Base-by-base conservation (phyloP, 2,113 vertebrate genomes). In the Silurus asotus region DNA sequence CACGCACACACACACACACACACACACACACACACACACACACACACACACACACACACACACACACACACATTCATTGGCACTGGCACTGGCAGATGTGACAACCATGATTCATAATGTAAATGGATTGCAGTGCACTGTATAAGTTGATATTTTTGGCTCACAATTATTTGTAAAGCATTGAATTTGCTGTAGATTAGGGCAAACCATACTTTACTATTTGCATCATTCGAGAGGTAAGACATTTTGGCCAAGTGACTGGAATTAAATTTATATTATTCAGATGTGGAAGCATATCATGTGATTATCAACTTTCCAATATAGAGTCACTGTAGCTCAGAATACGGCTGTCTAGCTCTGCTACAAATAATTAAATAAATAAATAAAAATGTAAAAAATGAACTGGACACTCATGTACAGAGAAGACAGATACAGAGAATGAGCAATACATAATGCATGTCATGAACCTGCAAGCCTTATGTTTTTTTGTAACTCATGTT, bases 381-480 rank as follows among this genome's bases (percentile, higher is more conserved):
- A 64, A 13, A 15, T 72, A 25, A 70, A 86, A 19, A 37, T 62
- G 7, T 7, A 20, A 23, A 62, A 25, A 83, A 69, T 25, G 58
- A 28, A 37, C 37, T 20, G 48, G n/a, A 70, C 56, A 83, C 74
- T 37, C 37, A 37, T 37, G 37, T 37, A 37, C 37, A 37, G 37
- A 86, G 7, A 80, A 79, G 45, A 61, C 65, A 64, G 49, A n/a
- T n/a, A 64, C 82, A 81, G 51, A 65, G 17, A 76, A 59, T 45
- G 56, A 87, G 82, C 88, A 86, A 88, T 82, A 88, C 59, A 20
- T 81, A 81, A 89, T 80, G 65, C 84, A 89, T 59, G 81, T 77
- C 45, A 53, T 79, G 25, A 79, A 80, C 80, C 88, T 86, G 67
- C 84, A 83, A 86, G 87, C 87, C 87, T 88, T 90, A 89, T 61